Evolutionary conservation across 1,140 invertebrate species (phyloP).

Genomic region (Proales similis): DNA sequence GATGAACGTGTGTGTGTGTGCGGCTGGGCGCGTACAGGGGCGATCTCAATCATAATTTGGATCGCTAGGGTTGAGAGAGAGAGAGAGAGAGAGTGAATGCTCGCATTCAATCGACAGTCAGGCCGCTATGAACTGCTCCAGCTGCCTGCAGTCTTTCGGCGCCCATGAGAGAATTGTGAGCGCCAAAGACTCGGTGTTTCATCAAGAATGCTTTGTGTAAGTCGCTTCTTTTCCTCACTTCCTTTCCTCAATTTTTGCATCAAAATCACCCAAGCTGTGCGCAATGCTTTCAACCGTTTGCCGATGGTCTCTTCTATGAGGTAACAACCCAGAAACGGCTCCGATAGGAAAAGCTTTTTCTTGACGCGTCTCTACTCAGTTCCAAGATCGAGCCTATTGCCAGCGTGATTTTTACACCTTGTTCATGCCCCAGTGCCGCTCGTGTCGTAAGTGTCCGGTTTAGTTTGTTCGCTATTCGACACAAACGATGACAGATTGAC

Average conservation of each 20-base stretch:
- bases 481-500: slow-evolving; percentile 37
- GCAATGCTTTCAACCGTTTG: slow-evolving; percentile 94
- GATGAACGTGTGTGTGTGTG: too few species aligned
- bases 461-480: not conserved
- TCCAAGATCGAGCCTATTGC: slow-evolving; percentile 97
- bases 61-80: too few species aligned
- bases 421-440: slow-evolving; percentile 93
- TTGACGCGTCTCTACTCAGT: slow-evolving; percentile 55
- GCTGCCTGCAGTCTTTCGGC: slow-evolving; percentile 86
- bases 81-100: too few species aligned
- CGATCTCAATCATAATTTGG: too few species aligned
- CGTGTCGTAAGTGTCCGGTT: slow-evolving; percentile 68
- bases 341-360: slow-evolving; percentile 22
- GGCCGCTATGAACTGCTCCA: slow-evolving; percentile 67
- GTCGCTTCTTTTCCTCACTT: slow-evolving; percentile 48
- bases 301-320: slow-evolving; percentile 95
- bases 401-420: slow-evolving; percentile 98
- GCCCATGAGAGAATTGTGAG: slow-evolving; percentile 95
- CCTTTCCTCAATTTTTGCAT: slow-evolving; percentile 8
- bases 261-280: slow-evolving; percentile 68
- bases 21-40: too few species aligned
- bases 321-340: slow-evolving; percentile 42
- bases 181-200: slow-evolving; percentile 94
- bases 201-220: slow-evolving; percentile 98
- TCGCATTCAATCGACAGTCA: too few species aligned